A percentile compares a stretch with the other conserved stretches of the same genome.
Conservation (phyloP, 2,888 invertebrate genomes). For the Acanthoscelides obtectus region DNA sequence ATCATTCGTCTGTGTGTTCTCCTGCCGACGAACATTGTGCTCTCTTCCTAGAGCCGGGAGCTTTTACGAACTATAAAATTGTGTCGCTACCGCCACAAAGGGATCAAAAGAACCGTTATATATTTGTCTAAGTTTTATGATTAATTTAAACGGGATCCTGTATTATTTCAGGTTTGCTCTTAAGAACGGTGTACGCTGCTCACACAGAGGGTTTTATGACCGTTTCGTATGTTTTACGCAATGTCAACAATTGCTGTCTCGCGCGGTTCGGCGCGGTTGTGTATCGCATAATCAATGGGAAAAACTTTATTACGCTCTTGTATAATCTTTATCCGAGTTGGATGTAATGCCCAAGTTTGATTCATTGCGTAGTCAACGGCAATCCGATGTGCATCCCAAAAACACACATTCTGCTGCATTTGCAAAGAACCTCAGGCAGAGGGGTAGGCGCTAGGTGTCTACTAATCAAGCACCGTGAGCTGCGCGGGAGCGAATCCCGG, state of each 20-base stretch:
- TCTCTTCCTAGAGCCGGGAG: constrained; percentile 15
- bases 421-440: no score
- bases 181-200: constrained; percentile 29
- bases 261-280: no score
- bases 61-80: constrained; percentile 36
- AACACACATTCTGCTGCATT: no score
- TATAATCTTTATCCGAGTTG: constrained; percentile 7
- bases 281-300: constrained; percentile 12
- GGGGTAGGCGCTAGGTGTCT: no score
- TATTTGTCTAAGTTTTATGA: constrained; percentile 44
- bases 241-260: constrained; percentile 31
- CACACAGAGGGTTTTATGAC: constrained; percentile 23
- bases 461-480: no score
- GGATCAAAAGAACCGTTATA: constrained; percentile 41
- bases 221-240: constrained; percentile 29
- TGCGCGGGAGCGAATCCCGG: no score
- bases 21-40: constrained; percentile 1
- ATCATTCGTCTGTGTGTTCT: neutral
- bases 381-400: no score
- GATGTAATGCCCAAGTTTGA: neutral
- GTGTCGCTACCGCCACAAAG: constrained; percentile 38
- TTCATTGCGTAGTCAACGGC: no score
- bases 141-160: constrained; percentile 36
- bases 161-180: constrained; percentile 43
- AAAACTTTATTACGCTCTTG: neutral